These are phyloP conservation scores for Reticulitermes speratus DNA, from an alignment of 1,140 invertebrate species.

Conservation along the genomic window DNA sequence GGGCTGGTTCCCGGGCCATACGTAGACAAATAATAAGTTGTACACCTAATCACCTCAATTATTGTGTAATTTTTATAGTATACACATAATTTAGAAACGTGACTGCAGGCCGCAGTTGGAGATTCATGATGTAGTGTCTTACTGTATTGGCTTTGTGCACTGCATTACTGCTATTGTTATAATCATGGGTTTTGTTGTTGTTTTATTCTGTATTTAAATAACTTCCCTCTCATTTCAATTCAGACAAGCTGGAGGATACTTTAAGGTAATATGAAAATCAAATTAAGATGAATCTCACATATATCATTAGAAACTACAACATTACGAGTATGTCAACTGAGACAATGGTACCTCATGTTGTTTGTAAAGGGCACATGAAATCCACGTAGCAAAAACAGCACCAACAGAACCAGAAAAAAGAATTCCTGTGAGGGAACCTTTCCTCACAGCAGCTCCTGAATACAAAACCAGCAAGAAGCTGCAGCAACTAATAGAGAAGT, in stretches of 20 bases:
- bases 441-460: neutral
- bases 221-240: neutral
- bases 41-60: too few species aligned
- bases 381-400: neutral
- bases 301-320: too few species aligned
- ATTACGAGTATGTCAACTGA: too few species aligned
- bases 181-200: too few species aligned
- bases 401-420: neutral
- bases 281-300: neutral
- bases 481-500: neutral
- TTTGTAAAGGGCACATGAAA: neutral
- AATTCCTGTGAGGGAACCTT: neutral
- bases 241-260: neutral
- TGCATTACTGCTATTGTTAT: too few species aligned
- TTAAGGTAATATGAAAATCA: neutral
- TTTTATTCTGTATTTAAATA: neutral
- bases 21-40: too few species aligned
- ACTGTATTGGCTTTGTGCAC: too few species aligned
- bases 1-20: too few species aligned
- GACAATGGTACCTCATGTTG: neutral
- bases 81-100: too few species aligned
- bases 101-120: too few species aligned
- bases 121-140: too few species aligned
- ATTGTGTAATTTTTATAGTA: too few species aligned
- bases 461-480: constrained; percentile 16